Percentiles rank a stretch among this genome's conserved stretches.
phyloP scores from a whole-genome alignment of 2,888 invertebrate genomes.

The Lagria hirta region DNA sequence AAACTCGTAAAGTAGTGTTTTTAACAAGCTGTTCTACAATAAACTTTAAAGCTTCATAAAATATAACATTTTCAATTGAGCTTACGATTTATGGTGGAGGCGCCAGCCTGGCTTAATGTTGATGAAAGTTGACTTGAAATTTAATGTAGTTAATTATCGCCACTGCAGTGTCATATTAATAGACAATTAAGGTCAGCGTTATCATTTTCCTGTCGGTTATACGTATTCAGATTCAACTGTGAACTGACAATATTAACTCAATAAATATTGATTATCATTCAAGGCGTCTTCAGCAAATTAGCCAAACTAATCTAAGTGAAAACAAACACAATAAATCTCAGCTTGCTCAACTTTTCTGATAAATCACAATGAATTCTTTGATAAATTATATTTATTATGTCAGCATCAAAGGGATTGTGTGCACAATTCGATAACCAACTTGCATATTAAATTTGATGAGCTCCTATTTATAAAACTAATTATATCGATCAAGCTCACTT shows the following conservation, averaged over 20 bases:
- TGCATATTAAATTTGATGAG: too few relatives aligned
- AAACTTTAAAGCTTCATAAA: constrained; percentile 23
- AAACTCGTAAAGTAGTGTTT: constrained; percentile 22
- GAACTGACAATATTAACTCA: constrained; percentile 14
- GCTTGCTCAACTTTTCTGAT: too few relatives aligned
- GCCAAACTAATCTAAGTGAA: constrained; percentile 19
- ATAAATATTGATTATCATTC: constrained; percentile 16
- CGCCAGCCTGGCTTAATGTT: constrained; percentile 7
- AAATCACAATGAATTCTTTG: too few relatives aligned
- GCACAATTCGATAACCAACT: too few relatives aligned
- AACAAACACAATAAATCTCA: constrained; percentile 22
- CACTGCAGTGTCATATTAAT: constrained; percentile 2
- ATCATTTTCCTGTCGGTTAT: constrained; percentile 6
- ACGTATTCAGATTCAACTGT: constrained; percentile 9
- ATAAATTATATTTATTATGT: too few relatives aligned
- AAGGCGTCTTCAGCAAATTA: constrained; percentile 22
- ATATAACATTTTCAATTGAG: constrained; percentile 21
- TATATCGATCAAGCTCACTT: too few relatives aligned
- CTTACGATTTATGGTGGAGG: constrained; percentile 20
- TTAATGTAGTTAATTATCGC: constrained; percentile 8
- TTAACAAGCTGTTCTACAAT: constrained; percentile 22
- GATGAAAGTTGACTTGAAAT: constrained; percentile 7
- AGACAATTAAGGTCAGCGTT: constrained; percentile 5
- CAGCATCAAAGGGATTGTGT: too few relatives aligned
- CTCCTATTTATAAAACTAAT: too few relatives aligned